Evolutionary conservation across 2,797 vertebrate genomes (phyloP), one percentile per base, ranked within the genome.

Genomic region (Echeneis naucrates): DNA sequence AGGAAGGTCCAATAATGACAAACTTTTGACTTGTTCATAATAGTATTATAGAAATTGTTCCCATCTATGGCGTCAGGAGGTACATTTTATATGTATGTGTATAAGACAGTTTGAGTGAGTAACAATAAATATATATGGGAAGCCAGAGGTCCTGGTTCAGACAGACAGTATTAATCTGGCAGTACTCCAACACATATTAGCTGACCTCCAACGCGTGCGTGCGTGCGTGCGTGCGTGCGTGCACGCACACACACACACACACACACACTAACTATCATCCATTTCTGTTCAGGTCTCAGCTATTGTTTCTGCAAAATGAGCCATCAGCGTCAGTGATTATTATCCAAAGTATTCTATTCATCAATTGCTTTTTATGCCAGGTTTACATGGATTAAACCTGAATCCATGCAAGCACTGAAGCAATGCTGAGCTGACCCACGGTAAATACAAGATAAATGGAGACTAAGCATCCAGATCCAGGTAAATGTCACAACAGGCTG

Each of bases 331-430:
- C 69, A 17, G 0, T 42, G 63, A 13, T 61, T 57, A 40, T 69
- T 42, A 65, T 3, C 1, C 40, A 8, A 52, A 37, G 38, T 27
- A 27, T 32, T 32, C 55, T 48, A 48, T 48, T 61, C 12, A 19
- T 23, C 30, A 58, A 35, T 75, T 42, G 16, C 45, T 62, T 53
- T 50, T 17, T 9, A 8, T 17, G 59, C 12, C 38, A 61, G 58
- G 47, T 69, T 78, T 58, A 27, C 57, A 44, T 48, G 57, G 44
- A 73, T 68, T 48, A 74, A 66, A 23, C 38, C 32, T 57, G n/a
- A 26, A 26, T 55, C 12, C 32, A 40, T n/a, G 38, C 48, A 42
- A 48, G 16, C 5, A 10, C 10, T 17, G 33, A 42, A 48, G 16
- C 5, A 10, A 10, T 17, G 33, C 45, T 50, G 48, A 65, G 48